Percentiles rank a stretch among this genome's conserved stretches.
Conservation (phyloP, 2,797 vertebrate species). For the Lutjanus argentimaculatus region DNA sequence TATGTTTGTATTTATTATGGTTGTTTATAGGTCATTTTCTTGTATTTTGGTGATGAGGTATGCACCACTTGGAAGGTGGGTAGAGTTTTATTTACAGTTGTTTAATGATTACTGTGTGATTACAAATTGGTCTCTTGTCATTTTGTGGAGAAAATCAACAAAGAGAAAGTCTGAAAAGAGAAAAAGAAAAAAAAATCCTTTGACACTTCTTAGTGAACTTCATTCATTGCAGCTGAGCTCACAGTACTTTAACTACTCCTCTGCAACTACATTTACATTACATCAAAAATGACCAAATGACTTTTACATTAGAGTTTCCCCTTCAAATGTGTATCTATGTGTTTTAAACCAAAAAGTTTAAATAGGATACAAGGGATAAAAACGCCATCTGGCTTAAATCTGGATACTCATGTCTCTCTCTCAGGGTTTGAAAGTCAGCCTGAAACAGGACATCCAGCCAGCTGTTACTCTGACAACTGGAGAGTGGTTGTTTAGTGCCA, state of each 20-base stretch:
- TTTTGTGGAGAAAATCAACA: neutral
- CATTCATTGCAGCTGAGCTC: neutral
- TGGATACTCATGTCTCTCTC: slow-evolving; percentile 55
- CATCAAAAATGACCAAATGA: slow-evolving; percentile 5
- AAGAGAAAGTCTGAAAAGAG: too few relatives aligned
- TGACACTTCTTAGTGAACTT: neutral
- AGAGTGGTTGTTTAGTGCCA: slow-evolving; percentile 23
- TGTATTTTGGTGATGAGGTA: too few relatives aligned
- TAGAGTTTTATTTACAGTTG: too few relatives aligned
- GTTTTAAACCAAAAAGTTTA: slow-evolving; percentile 33
- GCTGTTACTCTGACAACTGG: slow-evolving; percentile 70
- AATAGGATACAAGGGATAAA: slow-evolving; percentile 59
- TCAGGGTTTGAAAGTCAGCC: slow-evolving; percentile 74
- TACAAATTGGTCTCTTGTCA: too few relatives aligned
- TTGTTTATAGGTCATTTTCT: too few relatives aligned
- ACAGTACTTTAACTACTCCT: neutral
- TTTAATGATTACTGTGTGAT: too few relatives aligned
- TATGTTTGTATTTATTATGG: too few relatives aligned
- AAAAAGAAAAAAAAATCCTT: neutral
- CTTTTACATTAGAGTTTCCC: slow-evolving; percentile 40
- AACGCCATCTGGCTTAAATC: slow-evolving; percentile 78
- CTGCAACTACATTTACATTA: neutral
- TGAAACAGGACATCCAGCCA: slow-evolving; percentile 73
- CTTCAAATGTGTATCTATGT: slow-evolving; percentile 32
- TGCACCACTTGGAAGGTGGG: too few relatives aligned